These are phyloP conservation scores for Calameuta filiformis DNA, from an alignment of 2,888 invertebrate genomes.

Conservation along the genomic window DNA sequence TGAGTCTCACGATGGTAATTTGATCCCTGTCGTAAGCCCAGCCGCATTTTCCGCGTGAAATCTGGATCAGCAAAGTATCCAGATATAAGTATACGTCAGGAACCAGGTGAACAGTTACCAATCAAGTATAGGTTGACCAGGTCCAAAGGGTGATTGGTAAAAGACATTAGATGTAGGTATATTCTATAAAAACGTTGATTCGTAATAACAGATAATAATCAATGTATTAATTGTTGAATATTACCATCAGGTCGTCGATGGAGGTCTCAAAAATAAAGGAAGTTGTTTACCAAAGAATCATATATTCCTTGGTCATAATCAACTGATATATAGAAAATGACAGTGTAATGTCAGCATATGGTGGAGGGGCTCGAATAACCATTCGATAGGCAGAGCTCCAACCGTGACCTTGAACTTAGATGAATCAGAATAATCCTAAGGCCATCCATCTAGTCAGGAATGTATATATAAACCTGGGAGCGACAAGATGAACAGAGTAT, in stretches of 20 bases:
- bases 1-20: neutral
- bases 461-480: conserved; percentile 43
- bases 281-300: neutral
- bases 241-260: neutral
- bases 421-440: conserved; percentile 41
- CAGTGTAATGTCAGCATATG: neutral
- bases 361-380: neutral
- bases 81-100: neutral
- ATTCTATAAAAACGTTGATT: no score
- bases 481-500: conserved; percentile 6
- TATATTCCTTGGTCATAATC: neutral
- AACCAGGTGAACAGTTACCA: neutral
- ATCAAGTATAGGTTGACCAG: neutral
- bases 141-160: neutral
- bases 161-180: neutral
- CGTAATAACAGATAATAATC: neutral
- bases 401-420: conserved; percentile 44
- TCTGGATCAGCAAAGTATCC: neutral
- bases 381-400: conserved; percentile 26
- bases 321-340: neutral
- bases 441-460: conserved; percentile 32
- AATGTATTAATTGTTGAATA: neutral
- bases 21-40: neutral
- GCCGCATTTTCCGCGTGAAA: neutral
- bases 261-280: neutral